Conservation (phyloP, 2,113 vertebrate species). For the Gallinago media region DNA sequence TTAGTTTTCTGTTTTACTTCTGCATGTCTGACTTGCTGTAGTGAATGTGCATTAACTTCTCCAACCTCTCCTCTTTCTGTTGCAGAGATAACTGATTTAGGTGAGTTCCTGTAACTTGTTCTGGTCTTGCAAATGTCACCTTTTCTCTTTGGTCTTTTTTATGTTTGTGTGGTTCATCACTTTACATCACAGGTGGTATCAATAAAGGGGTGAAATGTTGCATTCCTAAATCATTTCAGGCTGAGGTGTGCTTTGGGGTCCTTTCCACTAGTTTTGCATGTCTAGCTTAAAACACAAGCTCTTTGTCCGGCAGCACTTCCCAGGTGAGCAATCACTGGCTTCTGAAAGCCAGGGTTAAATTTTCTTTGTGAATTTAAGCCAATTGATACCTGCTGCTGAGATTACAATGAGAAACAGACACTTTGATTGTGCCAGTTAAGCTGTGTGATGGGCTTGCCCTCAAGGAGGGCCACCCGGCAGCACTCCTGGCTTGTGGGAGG, state of each 20-base stretch:
- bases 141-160: background rate
- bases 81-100: conserved; percentile 85
- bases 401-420: background rate
- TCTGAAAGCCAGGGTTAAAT: background rate
- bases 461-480: background rate
- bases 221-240: background rate
- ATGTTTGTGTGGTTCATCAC: background rate
- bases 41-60: conserved; percentile 51
- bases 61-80: conserved; percentile 78
- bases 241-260: background rate
- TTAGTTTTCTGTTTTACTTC: background rate
- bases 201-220: background rate
- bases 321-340: background rate
- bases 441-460: background rate
- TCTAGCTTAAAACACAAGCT: background rate
- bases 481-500: background rate
- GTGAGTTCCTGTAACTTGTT: conserved; percentile 76
- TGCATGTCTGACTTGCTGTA: conserved; percentile 30
- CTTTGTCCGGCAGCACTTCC: background rate
- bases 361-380: background rate
- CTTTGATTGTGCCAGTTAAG: background rate
- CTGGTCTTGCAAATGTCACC: background rate
- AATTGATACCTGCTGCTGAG: background rate
- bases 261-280: background rate
- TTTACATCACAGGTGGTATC: background rate